These are phyloP conservation scores for Acrobeloides nanus DNA, from an alignment of 2,888 invertebrate genomes.

Conservation along the genomic window DNA sequence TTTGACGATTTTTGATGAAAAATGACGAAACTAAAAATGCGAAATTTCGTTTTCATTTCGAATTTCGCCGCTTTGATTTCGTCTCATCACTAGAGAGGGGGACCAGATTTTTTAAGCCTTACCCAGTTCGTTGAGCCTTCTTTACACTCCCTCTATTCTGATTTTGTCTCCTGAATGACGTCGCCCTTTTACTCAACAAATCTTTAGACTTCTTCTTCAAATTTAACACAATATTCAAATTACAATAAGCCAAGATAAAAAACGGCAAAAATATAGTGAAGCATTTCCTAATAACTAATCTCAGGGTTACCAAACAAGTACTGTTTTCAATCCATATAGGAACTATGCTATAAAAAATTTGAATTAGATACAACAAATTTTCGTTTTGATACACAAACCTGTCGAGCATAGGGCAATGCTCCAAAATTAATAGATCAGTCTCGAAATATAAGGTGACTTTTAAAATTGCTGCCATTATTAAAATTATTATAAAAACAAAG, in stretches of 20 bases:
- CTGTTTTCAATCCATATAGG: conserved; percentile 16
- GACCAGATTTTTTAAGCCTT: no score
- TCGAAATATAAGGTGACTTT: conserved; percentile 37
- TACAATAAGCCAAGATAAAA: conserved; percentile 33
- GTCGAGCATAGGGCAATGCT: conserved; percentile 21
- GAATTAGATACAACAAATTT: neutral
- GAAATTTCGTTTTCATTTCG: no score
- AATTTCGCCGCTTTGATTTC: conserved; percentile 10
- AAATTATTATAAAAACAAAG: conserved; percentile 23
- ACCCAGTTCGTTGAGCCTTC: neutral
- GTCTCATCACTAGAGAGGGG: no score
- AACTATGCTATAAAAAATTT: conserved; percentile 16
- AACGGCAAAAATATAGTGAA: conserved; percentile 38
- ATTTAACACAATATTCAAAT: conserved; percentile 29
- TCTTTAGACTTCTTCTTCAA: conserved; percentile 15
- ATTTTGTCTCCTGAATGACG: no score
- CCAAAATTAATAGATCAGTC: conserved; percentile 19
- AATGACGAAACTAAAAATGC: no score
- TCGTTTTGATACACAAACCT: conserved; percentile 13
- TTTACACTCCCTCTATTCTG: no score
- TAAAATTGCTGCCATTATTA: conserved; percentile 29
- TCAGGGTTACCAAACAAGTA: conserved; percentile 4
- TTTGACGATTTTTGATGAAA: no score
- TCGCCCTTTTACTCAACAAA: neutral
- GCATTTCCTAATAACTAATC: conserved; percentile 28